Base-by-base conservation (phyloP, 2,888 invertebrate species). In the Ariolimax columbianus region DNA sequence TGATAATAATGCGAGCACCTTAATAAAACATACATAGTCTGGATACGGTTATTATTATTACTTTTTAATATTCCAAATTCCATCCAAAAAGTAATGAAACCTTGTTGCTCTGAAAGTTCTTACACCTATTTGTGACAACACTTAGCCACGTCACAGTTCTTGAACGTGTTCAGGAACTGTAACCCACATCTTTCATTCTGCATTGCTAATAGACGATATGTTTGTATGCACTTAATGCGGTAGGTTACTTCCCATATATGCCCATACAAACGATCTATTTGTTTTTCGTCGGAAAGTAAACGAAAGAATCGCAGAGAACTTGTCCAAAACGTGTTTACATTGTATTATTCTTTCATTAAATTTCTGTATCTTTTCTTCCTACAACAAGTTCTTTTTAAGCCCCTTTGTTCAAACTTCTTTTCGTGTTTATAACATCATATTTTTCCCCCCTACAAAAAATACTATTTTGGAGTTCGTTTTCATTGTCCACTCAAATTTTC, bases 141-240 rank as follows among this genome's bases (percentile, higher is more conserved):
- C 73, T 43, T n/a, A 73, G n/a, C 43, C n/a, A 73, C 73, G n/a
- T 73, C 9, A 26, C 43, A 73, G 1, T 40, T 26, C 23, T 40
- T 40, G n/a, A 43, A 43, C 17, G 26, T 43, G 17, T 73, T 73
- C 43, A 73, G 14, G 43, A 47, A 73, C n/a, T n/a, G 43, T 66
- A 63, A 14, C 73, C 73, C 43, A n/a, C 7, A 68, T 70, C 70
- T 38, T 43, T 43, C 43, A 11, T 30, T n/a, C 40, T n/a, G 47
- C 43, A 51, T 33, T 43, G 51, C 75, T 75, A 75, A 75, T 51
- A 75, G 75, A 33, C 75, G 36, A 75, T 51, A 51, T 75, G 47
- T 51, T 51, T 75, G 51, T 43, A 75, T 51, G 51, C 75, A 75
- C 75, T 51, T 51, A 75, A 51, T 51, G 23, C 47, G 75, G 19